Percentiles rank a stretch among this genome's conserved stretches.
Evolutionary conservation across 2,113 vertebrate species (phyloP).

Genomic region (Enhydra lutris): DNA sequence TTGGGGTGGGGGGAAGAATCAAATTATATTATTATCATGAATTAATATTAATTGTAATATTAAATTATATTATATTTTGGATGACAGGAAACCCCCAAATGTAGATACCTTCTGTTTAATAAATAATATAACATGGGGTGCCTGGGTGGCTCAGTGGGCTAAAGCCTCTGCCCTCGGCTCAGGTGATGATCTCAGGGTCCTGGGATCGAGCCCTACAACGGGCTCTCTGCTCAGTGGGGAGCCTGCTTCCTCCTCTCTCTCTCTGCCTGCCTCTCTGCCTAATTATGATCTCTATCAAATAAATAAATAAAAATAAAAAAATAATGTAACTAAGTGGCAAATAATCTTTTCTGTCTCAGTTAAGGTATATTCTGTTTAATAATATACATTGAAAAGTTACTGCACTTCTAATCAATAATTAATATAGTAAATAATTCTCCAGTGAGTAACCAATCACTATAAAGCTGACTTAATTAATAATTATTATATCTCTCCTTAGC

Average conservation of each 20-base stretch:
- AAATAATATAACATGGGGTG: neutral
- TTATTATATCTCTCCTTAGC: neutral
- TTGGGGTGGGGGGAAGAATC: neutral
- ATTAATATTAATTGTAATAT: neutral
- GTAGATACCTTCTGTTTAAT: neutral
- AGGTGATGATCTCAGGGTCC: too few relatives aligned
- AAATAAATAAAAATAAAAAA: neutral
- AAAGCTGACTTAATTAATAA: neutral
- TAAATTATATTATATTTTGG: neutral
- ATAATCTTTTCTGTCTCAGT: neutral
- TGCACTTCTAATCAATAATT: neutral
- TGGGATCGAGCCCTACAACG: too few relatives aligned
- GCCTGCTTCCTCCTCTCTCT: too few relatives aligned
- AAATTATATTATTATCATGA: neutral
- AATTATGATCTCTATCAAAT: too few relatives aligned
- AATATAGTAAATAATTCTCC: neutral
- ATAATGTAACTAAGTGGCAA: neutral
- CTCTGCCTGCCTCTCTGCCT: too few relatives aligned
- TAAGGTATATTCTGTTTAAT: neutral
- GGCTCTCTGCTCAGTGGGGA: too few relatives aligned
- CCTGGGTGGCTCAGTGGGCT: too few relatives aligned
- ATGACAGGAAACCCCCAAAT: neutral
- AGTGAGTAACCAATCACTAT: neutral
- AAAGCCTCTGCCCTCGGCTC: too few relatives aligned
- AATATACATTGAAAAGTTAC: neutral